Base-by-base conservation (phyloP, 2,797 vertebrate species). In the Esox masquinongy region DNA sequence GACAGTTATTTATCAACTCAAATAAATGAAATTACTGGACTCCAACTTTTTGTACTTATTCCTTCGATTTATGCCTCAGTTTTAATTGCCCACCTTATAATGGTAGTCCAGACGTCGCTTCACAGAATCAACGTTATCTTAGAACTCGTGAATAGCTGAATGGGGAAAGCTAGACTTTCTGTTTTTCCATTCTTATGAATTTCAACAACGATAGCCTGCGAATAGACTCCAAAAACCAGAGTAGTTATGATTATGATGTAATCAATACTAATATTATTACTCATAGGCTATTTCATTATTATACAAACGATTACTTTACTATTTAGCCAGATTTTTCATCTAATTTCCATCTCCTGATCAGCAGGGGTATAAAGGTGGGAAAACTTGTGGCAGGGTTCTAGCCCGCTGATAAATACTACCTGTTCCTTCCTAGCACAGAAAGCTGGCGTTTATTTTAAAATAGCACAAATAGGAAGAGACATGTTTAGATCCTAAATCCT, bases 401-500 rank as follows among this genome's bases (percentile, higher is more conserved):
- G 56, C 56, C 56, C n/a, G 19, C 9, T 61, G 17, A 39, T 34
- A 34, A 68, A 68, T 34, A 73, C 74, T 83, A 89, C 79, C 83
- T 83, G 76, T 63, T 78, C 71, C 76, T 49, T 68, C 47, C 66
- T 67, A 76, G 74, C 78, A 34, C 82, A 14, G 43, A 91, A 79
- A 86, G 79, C 79, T 71, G 66, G 68, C 87, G 81, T 92, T 93
- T 89, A 92, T 91, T 91, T 90, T 91, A 88, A 91, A 90, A 92
- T 88, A 91, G 90, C 89, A 83, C 91, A 93, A 93, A 94, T 92
- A 93, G 90, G 87, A 92, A 84, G 75, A 81, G 77, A 72, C 80
- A 77, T 90, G 89, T 92, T 94, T 92, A 92, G 90, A 83, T 91
- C 84, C 90, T 88, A 93, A 92, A 92, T 92, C 90, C 89, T 86